Evolutionary conservation across 2,888 invertebrate genomes (phyloP).

Genomic region (Eupithecia inturbata): DNA sequence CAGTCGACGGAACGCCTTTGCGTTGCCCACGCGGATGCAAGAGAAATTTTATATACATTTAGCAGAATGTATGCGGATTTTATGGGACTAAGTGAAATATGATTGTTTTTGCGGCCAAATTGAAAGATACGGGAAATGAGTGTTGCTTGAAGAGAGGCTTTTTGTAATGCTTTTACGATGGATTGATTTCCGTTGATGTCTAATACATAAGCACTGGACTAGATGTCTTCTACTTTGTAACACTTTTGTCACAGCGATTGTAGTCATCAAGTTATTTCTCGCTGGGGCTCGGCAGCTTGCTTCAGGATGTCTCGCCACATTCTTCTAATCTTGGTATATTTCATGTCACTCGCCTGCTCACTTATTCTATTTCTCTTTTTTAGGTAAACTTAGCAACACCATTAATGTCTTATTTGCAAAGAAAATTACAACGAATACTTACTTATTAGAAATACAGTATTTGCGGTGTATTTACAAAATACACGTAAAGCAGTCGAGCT

Average conservation of each 20-base stretch:
- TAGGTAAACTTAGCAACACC: too few species aligned
- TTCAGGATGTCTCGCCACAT: background rate
- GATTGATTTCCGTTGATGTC: background rate
- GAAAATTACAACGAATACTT: background rate
- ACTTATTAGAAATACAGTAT: background rate
- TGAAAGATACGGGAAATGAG: slow-evolving; percentile 32
- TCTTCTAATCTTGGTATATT: too few species aligned
- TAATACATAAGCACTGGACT: background rate
- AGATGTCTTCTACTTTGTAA: background rate
- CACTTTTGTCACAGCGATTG: background rate
- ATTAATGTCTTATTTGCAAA: too few species aligned
- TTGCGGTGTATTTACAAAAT: background rate
- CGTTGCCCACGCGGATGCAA: slow-evolving; percentile 49
- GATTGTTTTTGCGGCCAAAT: slow-evolving; percentile 38
- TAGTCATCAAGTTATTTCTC: background rate
- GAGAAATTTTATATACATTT: slow-evolving; percentile 47
- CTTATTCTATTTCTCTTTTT: too few species aligned
- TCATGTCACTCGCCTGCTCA: too few species aligned
- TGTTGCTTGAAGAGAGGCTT: slow-evolving; percentile 15
- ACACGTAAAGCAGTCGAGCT: background rate
- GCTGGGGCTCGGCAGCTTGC: background rate
- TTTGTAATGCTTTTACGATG: slow-evolving; percentile 5
- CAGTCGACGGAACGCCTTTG: slow-evolving; percentile 49
- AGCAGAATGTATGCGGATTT: slow-evolving; percentile 37
- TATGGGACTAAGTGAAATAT: slow-evolving; percentile 45